Conservation (phyloP, 1,140 invertebrate genomes). For the Oryzaephilus surinamensis region DNA sequence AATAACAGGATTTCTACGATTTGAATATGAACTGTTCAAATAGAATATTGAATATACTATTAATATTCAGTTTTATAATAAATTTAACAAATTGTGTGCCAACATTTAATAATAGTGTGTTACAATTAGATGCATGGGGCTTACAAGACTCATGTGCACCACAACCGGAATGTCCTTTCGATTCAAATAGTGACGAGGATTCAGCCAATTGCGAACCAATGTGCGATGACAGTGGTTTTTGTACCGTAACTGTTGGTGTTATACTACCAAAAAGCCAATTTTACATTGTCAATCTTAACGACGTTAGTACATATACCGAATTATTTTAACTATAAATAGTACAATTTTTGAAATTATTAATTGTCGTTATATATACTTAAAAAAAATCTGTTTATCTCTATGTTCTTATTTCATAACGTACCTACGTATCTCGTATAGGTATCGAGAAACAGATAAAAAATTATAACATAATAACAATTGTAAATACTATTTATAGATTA, state of each 20-base stretch:
- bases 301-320: constrained; percentile 16
- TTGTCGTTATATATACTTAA: too few species aligned
- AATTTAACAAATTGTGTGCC: background rate
- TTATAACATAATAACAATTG: too few species aligned
- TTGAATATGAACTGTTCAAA: too few species aligned
- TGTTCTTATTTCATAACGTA: background rate
- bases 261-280: constrained; percentile 19
- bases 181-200: constrained; percentile 1
- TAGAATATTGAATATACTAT: too few species aligned
- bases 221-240: constrained; percentile 11
- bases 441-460: too few species aligned
- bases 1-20: too few species aligned
- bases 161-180: too few species aligned
- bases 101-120: background rate
- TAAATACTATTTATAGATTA: background rate
- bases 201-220: constrained; percentile 1
- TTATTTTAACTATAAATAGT: constrained; percentile 2
- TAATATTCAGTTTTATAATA: background rate
- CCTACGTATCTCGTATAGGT: too few species aligned
- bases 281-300: constrained; percentile 27
- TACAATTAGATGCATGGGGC: constrained; percentile 2
- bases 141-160: constrained; percentile 1
- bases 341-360: too few species aligned
- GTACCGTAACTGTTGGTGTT: constrained; percentile 22
- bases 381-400: background rate